Conservation (phyloP, 1,140 invertebrate species). For the Oryctes rhinoceros region DNA sequence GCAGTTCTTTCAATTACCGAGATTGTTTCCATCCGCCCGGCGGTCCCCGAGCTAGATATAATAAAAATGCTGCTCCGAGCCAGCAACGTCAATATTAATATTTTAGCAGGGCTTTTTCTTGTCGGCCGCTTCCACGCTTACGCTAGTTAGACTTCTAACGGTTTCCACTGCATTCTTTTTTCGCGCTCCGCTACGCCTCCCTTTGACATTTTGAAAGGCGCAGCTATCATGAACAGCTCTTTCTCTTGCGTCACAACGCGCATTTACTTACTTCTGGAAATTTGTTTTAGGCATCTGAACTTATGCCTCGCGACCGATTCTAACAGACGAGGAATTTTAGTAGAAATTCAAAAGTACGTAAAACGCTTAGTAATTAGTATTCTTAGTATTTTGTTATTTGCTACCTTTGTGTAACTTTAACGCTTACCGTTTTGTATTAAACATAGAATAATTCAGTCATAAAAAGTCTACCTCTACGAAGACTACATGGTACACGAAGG, state of each 20-base stretch:
- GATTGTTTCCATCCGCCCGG: conserved; percentile 27
- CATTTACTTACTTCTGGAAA: conserved; percentile 2
- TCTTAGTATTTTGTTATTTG: too few relatives aligned
- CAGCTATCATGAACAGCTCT: not conserved
- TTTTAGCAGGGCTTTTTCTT: conserved; percentile 30
- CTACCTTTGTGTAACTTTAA: too few relatives aligned
- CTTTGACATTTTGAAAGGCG: conserved; percentile 28
- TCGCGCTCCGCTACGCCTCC: conserved; percentile 15
- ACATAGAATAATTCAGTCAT: too few relatives aligned
- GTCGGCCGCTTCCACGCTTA: conserved; percentile 5
- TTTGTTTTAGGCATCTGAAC: conserved; percentile 5
- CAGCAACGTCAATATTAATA: conserved; percentile 40
- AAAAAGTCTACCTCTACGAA: too few relatives aligned
- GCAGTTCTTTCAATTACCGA: conserved; percentile 41
- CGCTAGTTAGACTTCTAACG: conserved; percentile 7
- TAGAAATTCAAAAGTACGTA: too few relatives aligned
- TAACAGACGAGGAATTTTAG: too few relatives aligned
- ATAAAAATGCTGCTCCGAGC: conserved; percentile 31
- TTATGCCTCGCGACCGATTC: not conserved
- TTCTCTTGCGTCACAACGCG: not conserved
- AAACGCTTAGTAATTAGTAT: too few relatives aligned
- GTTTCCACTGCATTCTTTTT: conserved; percentile 34
- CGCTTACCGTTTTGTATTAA: too few relatives aligned
- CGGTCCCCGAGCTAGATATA: conserved; percentile 20
- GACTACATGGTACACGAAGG: too few relatives aligned